Evolutionary conservation across 2,113 vertebrate species (phyloP).

Genomic region (Galeopterus variegatus): DNA sequence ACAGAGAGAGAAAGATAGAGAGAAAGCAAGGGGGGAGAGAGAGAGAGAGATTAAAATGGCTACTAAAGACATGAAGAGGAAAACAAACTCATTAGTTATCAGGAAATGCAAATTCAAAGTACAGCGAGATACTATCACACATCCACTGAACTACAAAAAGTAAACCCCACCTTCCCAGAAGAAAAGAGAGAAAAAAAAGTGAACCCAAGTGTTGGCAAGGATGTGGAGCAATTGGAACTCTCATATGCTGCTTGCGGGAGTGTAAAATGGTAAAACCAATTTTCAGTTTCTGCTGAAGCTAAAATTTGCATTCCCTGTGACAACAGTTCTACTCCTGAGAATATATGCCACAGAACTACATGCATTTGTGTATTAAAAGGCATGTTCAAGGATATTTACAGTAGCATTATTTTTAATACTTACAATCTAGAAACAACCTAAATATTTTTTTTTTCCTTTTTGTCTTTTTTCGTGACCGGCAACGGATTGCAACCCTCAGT

Average conservation of each 20-base stretch:
- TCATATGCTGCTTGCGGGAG: neutral
- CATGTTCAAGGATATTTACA: neutral
- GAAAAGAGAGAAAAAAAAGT: neutral
- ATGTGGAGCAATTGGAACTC: neutral
- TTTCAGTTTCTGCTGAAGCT: conserved; percentile 9
- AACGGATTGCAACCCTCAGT: too few relatives aligned
- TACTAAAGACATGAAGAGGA: conserved; percentile 28
- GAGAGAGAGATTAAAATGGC: neutral
- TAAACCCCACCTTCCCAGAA: neutral
- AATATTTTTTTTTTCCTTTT: too few relatives aligned
- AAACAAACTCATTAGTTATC: conserved; percentile 17
- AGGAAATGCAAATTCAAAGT: conserved; percentile 59
- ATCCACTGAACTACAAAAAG: conserved; percentile 9
- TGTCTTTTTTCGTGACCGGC: too few relatives aligned
- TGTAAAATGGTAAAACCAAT: conserved; percentile 25
- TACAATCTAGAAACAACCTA: neutral
- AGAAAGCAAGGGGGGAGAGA: too few relatives aligned
- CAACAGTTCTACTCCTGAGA: conserved; percentile 15
- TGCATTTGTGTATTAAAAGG: neutral
- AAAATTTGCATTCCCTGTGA: neutral
- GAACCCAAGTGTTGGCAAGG: conserved; percentile 38
- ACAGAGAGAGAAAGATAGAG: neutral
- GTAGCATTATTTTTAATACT: conserved; percentile 44
- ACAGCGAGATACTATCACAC: conserved; percentile 16
- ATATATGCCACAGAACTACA: neutral